A percentile compares a stretch with the other conserved stretches of the same genome.
phyloP scores from a whole-genome alignment of 64 coral and sea anemone species.

The Acropora yongei region DNA sequence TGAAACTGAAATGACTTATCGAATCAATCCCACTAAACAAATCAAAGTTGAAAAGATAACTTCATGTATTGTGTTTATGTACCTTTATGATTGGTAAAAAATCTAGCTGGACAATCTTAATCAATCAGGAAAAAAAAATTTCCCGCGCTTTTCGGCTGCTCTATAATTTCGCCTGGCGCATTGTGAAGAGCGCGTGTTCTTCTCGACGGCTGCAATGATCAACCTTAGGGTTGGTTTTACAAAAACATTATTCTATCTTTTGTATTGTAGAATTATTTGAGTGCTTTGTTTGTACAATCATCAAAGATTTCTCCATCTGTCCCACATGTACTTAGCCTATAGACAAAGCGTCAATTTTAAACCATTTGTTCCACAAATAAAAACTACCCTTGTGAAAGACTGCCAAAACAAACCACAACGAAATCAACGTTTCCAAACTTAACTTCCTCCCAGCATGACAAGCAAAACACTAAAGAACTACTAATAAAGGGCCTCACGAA shows the following conservation, averaged over 20 bases:
- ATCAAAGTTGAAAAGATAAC: background rate
- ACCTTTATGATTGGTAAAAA: background rate
- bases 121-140: background rate
- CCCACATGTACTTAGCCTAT: background rate
- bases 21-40: background rate
- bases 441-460: background rate
- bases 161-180: background rate
- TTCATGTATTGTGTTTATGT: background rate
- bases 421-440: constrained; percentile 15
- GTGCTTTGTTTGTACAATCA: background rate
- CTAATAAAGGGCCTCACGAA: background rate
- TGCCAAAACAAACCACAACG: background rate
- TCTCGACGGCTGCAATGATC: background rate
- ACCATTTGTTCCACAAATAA: background rate
- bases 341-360: background rate
- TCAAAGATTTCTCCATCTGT: background rate
- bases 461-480: background rate
- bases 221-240: background rate
- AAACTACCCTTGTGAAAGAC: background rate
- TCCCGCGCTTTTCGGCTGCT: background rate
- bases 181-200: background rate
- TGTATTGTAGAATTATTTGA: background rate
- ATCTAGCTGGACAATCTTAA: background rate
- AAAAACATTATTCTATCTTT: background rate
- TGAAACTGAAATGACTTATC: background rate